phyloP scores from a whole-genome alignment of 1,140 invertebrate genomes.

The Drosophila sp. region DNA sequence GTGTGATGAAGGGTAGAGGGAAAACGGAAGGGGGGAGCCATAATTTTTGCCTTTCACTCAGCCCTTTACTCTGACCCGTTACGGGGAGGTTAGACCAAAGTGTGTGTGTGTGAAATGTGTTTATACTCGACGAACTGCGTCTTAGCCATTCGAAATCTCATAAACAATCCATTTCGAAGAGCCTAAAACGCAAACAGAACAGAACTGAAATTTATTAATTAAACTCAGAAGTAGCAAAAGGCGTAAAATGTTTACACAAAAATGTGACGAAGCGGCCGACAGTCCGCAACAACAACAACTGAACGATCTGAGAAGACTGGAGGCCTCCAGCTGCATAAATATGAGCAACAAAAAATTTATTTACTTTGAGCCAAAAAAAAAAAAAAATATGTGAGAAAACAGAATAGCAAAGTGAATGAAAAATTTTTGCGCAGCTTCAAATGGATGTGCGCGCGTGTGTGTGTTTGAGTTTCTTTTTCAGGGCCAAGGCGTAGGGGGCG shows the following conservation, averaged over 20 bases:
- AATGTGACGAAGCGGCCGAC: conserved; percentile 5
- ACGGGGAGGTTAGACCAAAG: conserved; percentile 16
- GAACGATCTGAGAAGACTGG: conserved; percentile 5
- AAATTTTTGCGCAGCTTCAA: conserved; percentile 33
- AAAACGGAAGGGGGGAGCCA: neutral
- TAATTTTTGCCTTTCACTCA: conserved; percentile 50
- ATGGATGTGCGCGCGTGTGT: conserved; percentile 15
- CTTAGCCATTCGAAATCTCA: conserved; percentile 40
- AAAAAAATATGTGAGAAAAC: conserved; percentile 4
- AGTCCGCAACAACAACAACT: neutral
- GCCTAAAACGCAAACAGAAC: conserved; percentile 21
- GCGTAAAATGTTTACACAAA: conserved; percentile 59
- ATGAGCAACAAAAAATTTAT: conserved; percentile 39
- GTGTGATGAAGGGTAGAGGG: neutral
- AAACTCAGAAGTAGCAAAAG: conserved; percentile 46
- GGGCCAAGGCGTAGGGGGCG: conserved; percentile 59
- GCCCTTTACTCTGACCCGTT: conserved; percentile 20
- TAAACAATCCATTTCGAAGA: conserved; percentile 46
- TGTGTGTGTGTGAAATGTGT: conserved; percentile 37
- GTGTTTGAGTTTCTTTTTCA: conserved; percentile 29
- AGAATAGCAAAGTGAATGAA: conserved; percentile 40
- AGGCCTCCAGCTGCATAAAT: conserved; percentile 65
- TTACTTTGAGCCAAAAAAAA: conserved; percentile 49
- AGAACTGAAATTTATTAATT: conserved; percentile 62
- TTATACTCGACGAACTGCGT: conserved; percentile 56